Evolutionary conservation across 2,113 vertebrate genomes (phyloP).

Genomic region (Natator depressus): DNA sequence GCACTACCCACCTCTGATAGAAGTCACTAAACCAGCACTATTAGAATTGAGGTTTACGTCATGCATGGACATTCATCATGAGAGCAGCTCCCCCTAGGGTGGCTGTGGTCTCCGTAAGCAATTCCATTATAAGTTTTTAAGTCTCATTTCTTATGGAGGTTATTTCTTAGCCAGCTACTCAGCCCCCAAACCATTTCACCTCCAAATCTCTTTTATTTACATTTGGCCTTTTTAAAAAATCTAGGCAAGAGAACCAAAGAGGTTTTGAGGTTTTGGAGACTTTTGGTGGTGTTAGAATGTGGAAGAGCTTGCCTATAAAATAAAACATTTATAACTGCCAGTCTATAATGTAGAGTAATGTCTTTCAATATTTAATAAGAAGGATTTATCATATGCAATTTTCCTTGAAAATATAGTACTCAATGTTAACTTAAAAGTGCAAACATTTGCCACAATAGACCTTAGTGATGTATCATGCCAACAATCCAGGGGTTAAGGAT

Average conservation of each 20-base stretch:
- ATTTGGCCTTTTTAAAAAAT: neutral
- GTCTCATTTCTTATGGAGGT: neutral
- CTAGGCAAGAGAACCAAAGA: neutral
- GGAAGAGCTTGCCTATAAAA: neutral
- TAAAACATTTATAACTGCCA: neutral
- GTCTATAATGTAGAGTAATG: neutral
- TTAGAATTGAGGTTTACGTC: slow-evolving; percentile 44
- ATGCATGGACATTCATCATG: neutral
- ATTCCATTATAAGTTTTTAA: neutral
- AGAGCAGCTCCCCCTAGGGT: neutral
- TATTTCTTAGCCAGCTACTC: neutral
- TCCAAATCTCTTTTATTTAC: neutral
- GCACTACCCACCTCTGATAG: slow-evolving; percentile 45
- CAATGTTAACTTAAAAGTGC: neutral
- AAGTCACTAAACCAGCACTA: slow-evolving; percentile 29
- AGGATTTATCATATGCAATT: neutral
- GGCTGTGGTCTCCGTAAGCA: neutral
- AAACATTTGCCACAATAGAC: neutral
- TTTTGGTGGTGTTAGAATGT: neutral
- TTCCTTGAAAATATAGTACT: neutral
- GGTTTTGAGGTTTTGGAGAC: neutral
- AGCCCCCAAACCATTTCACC: neutral
- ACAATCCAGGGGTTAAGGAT: accelerated
- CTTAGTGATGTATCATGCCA: neutral
- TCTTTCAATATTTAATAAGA: neutral